Evolutionary conservation across 2,113 vertebrate species (phyloP).

Genomic region (Conger conger): DNA sequence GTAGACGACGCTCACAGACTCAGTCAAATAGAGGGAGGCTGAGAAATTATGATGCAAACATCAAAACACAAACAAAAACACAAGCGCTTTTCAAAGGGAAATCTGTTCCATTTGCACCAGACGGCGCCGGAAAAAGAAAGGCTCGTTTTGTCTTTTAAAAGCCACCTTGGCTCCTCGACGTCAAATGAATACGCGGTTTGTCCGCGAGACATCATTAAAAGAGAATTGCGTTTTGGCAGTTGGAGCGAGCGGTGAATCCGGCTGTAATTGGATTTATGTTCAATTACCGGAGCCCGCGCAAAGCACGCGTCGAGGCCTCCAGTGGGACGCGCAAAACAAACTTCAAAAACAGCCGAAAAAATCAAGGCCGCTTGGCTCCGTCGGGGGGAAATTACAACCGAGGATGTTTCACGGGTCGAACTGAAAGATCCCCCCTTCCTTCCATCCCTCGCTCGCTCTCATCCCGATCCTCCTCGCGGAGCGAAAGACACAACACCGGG

Average conservation of each 20-base stretch:
- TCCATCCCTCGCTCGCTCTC: not conserved
- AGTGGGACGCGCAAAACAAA: not conserved
- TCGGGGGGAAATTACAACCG: not conserved
- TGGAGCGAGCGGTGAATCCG: slow-evolving; percentile 46
- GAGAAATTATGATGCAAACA: not conserved
- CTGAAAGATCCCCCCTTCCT: not conserved
- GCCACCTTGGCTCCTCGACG: slow-evolving; percentile 18
- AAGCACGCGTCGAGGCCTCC: not conserved
- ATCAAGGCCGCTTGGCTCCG: not conserved
- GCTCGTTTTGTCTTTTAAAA: not conserved
- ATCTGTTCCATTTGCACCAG: not conserved
- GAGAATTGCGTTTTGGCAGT: slow-evolving; percentile 44
- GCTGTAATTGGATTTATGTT: slow-evolving; percentile 56
- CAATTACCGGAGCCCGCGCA: slow-evolving; percentile 52
- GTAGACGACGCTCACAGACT: not conserved
- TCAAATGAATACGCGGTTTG: slow-evolving; percentile 59
- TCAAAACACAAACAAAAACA: not conserved
- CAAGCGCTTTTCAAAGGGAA: not conserved
- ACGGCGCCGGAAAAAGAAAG: not conserved
- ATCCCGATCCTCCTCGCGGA: not conserved
- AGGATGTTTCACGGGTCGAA: not conserved
- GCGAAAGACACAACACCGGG: not conserved
- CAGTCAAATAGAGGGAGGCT: not conserved
- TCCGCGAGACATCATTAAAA: slow-evolving; percentile 37
- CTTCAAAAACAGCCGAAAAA: not conserved